Conservation (phyloP, 2,797 vertebrate genomes). For the Centroberyx gerrardi region DNA sequence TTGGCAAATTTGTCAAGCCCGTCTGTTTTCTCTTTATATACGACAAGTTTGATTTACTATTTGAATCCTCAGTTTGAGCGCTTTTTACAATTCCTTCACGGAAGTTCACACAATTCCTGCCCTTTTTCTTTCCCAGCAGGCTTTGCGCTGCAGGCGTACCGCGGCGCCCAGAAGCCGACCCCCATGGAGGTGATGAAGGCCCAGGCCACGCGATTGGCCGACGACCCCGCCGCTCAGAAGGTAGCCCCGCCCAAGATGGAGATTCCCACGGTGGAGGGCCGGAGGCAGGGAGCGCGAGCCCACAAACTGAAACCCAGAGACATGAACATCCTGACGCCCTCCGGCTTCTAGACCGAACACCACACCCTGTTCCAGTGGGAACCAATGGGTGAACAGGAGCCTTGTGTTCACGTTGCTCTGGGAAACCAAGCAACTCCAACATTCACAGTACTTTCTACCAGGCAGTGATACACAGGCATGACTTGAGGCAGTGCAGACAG, state of each 20-base stretch:
- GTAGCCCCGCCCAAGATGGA: conserved; percentile 91
- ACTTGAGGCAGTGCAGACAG: too few species aligned
- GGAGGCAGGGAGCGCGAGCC: conserved; percentile 82
- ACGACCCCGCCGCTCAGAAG: conserved; percentile 82
- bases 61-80: too few species aligned
- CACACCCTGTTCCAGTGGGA: background rate
- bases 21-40: too few species aligned
- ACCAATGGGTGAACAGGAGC: too few species aligned
- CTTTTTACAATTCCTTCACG: too few species aligned
- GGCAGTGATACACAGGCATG: too few species aligned
- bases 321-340: conserved; percentile 94
- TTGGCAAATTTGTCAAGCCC: too few species aligned
- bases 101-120: too few species aligned
- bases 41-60: too few species aligned
- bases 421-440: too few species aligned
- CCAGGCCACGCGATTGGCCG: conserved; percentile 87
- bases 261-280: conserved; percentile 86
- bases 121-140: conserved; percentile 80
- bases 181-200: conserved; percentile 95
- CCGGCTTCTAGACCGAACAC: conserved; percentile 89
- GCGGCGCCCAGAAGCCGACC: conserved; percentile 92
- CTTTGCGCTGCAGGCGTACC: conserved; percentile 92
- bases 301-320: conserved; percentile 94
- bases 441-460: too few species aligned
- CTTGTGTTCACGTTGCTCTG: too few species aligned